Base-by-base conservation (phyloP, 2,113 vertebrate species). In the Elachura formosa region DNA sequence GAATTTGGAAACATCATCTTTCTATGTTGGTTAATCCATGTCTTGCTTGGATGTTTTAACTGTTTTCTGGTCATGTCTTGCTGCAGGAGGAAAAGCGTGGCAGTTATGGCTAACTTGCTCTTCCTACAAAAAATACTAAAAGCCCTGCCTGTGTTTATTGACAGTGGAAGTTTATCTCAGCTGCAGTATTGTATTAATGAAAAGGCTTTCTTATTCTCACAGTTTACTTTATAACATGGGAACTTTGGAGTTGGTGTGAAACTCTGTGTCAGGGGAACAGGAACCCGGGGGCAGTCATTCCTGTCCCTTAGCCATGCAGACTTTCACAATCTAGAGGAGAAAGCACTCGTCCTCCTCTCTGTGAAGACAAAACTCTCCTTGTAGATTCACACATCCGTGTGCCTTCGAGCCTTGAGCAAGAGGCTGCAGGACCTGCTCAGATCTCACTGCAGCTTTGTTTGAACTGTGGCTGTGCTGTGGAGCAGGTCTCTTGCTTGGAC, bases 1-100 rank as follows among this genome's bases (percentile, higher is more conserved):
- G 33, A 59, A 48, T 43, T 17, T n/a, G 67, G 18, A 58, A 59
- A 5, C 22, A 40, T 11, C 0, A 0, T 45, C 14, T 54, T 69
- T 18, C 36, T 56, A n/a, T 33, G 8, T 33, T 72, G 48, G 46
- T 82, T 1, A 1, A 16, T 49, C 45, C 40, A 14, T 11, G 29
- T n/a, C n/a, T n/a, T n/a, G n/a, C n/a, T n/a, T n/a, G n/a, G n/a
- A n/a, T n/a, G n/a, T n/a, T n/a, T n/a, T n/a, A n/a, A n/a, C n/a
- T n/a, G n/a, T n/a, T n/a, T n/a, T n/a, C n/a, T n/a, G n/a, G n/a
- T 22, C 18, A 58, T 15, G 61, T 11, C 34, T 22, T 26, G n/a
- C 24, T 75, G 16, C 15, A 56, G 24, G 36, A 61, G 5, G 26
- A 72, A 31, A 87, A 75, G 38, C 0, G 1, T 36, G 46, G 36